Evolutionary conservation across 2,888 invertebrate genomes (phyloP).

Genomic region (Habroteleia sp.): DNA sequence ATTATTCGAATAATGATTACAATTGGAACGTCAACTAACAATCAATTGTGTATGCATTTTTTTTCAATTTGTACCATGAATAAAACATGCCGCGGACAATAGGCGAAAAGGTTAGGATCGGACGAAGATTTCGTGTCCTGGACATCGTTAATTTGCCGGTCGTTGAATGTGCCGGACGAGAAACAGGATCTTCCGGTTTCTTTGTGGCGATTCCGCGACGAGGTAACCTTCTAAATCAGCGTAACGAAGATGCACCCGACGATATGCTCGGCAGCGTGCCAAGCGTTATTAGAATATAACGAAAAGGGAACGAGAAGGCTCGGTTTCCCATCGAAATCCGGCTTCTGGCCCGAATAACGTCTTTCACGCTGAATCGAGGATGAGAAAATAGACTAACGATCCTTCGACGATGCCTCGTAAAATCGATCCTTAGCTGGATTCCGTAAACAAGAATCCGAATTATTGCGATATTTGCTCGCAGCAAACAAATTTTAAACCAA

Average conservation of each 20-base stretch:
- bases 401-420: slow-evolving; percentile 27
- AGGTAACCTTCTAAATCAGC: slow-evolving; percentile 55
- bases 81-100: slow-evolving; percentile 41
- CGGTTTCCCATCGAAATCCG: slow-evolving; percentile 41
- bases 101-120: slow-evolving; percentile 15
- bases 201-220: slow-evolving; percentile 20
- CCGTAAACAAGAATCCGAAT: slow-evolving; percentile 32
- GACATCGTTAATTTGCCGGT: slow-evolving; percentile 40
- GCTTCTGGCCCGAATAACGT: slow-evolving; percentile 24
- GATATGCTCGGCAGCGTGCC: slow-evolving; percentile 73
- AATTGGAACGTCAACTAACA: slow-evolving; percentile 34
- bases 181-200: slow-evolving; percentile 55
- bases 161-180: slow-evolving; percentile 20
- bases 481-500: slow-evolving; percentile 8
- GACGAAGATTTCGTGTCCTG: slow-evolving; percentile 20
- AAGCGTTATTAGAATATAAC: slow-evolving; percentile 77
- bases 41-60: slow-evolving; percentile 35
- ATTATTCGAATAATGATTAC: slow-evolving; percentile 41
- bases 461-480: slow-evolving; percentile 17
- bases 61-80: slow-evolving; percentile 39
- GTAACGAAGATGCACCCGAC: slow-evolving; percentile 46
- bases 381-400: slow-evolving; percentile 36
- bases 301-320: slow-evolving; percentile 40
- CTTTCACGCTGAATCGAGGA: slow-evolving; percentile 34
- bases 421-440: slow-evolving; percentile 28